Percentiles rank a stretch among this genome's conserved stretches.
These are phyloP conservation scores for Drosophila ezoana DNA, from an alignment of 2,888 invertebrate species.

Conservation along the genomic window DNA sequence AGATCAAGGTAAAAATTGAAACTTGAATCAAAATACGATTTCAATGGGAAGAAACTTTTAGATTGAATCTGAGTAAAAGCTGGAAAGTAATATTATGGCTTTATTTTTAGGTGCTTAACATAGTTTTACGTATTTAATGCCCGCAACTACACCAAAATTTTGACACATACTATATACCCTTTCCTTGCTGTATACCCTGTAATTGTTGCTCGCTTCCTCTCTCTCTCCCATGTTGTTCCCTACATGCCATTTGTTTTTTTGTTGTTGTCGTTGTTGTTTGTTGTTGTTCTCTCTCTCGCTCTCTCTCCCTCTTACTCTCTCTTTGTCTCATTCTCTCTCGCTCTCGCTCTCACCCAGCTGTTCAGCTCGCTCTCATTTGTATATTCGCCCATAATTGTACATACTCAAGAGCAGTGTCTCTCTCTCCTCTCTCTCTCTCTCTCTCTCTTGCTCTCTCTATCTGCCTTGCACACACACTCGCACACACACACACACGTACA, in stretches of 20 bases:
- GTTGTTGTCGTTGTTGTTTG: slow-evolving; percentile 24
- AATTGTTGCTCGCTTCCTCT: slow-evolving; percentile 30
- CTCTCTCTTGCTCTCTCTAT: not conserved
- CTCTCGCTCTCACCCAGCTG: slow-evolving; percentile 7
- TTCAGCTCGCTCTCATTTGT: slow-evolving; percentile 21
- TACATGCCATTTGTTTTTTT: slow-evolving; percentile 25
- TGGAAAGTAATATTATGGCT: no score
- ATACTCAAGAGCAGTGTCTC: slow-evolving; percentile 25
- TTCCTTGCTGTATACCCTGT: slow-evolving; percentile 26
- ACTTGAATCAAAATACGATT: no score
- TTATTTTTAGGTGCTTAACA: not conserved
- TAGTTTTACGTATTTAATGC: not conserved
- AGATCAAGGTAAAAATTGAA: not conserved
- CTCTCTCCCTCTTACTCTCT: slow-evolving; percentile 6
- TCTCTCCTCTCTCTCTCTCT: not conserved
- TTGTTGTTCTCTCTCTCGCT: slow-evolving; percentile 21
- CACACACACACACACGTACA: slow-evolving; percentile 33
- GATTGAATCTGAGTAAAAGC: no score
- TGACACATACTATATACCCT: slow-evolving; percentile 21
- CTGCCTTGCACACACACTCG: slow-evolving; percentile 35
- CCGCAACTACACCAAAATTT: slow-evolving; percentile 15
- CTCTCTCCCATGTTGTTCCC: slow-evolving; percentile 22
- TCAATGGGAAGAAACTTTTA: no score
- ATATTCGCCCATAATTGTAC: slow-evolving; percentile 33
- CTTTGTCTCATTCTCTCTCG: slow-evolving; percentile 10